Percentiles rank a stretch among this genome's conserved stretches.
phyloP scores from a whole-genome alignment of 2,113 vertebrate species.

The Channa maculata region DNA sequence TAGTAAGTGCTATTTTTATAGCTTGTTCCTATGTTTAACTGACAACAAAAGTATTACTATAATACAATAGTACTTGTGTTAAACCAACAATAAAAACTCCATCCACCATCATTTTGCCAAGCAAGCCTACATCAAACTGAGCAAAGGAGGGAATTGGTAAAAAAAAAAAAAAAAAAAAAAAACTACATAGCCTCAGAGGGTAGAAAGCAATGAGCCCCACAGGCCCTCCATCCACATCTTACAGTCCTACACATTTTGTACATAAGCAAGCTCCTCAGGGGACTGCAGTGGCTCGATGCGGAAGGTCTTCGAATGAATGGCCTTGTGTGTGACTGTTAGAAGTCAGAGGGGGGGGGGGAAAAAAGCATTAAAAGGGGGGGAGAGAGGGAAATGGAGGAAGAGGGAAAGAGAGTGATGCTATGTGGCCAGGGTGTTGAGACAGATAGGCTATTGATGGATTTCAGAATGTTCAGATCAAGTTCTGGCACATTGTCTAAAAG shows the following conservation, averaged over 20 bases:
- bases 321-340: conserved; percentile 62
- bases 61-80: not conserved
- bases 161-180: conserved; percentile 40
- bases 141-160: not conserved
- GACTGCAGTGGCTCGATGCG: conserved; percentile 45
- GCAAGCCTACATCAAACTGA: conserved; percentile 42
- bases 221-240: conserved; percentile 37
- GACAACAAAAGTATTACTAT: too few relatives aligned
- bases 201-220: conserved; percentile 38
- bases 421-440: conserved; percentile 54
- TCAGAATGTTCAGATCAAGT: conserved; percentile 56
- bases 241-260: conserved; percentile 44
- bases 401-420: conserved; percentile 15
- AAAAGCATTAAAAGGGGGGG: conserved; percentile 26
- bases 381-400: conserved; percentile 1
- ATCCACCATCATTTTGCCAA: conserved; percentile 23
- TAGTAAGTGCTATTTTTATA: not conserved
- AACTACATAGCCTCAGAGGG: conserved; percentile 25
- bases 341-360: not conserved
- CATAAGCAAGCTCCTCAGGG: conserved; percentile 36
- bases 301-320: conserved; percentile 68
- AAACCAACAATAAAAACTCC: conserved; percentile 15
- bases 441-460: conserved; percentile 71
- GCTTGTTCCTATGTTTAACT: not conserved
- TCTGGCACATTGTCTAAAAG: conserved; percentile 60